These are phyloP conservation scores for Metallyticus violacea DNA, from an alignment of 2,888 invertebrate genomes.

Conservation along the genomic window DNA sequence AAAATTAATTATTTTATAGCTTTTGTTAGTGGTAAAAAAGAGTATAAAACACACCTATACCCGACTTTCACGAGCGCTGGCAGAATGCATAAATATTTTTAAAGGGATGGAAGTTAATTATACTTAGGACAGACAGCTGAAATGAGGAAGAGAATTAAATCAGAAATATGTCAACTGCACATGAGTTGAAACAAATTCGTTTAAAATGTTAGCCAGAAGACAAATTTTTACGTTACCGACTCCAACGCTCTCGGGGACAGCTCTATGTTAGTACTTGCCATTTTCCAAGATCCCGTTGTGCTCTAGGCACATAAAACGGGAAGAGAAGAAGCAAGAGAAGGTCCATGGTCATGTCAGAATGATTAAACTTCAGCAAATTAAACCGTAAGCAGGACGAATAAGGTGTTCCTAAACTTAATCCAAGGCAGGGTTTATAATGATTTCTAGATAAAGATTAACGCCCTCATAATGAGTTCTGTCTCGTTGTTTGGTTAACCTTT, in stretches of 20 bases:
- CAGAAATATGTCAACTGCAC: too few species aligned
- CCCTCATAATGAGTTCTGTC: neutral
- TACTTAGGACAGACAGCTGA: too few species aligned
- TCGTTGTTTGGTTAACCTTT: neutral
- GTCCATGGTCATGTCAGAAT: neutral
- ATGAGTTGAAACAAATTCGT: too few species aligned
- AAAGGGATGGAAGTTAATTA: too few species aligned
- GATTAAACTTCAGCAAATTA: neutral
- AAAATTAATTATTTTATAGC: too few species aligned
- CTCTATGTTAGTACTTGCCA: neutral
- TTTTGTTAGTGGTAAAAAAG: too few species aligned
- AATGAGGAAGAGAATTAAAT: too few species aligned
- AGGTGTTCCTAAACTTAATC: neutral
- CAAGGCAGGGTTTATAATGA: neutral
- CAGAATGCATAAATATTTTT: too few species aligned
- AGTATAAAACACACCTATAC: too few species aligned
- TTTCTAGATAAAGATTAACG: neutral
- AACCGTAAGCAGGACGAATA: neutral
- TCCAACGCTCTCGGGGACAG: neutral
- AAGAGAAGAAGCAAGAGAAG: neutral
- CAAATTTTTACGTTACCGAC: too few species aligned
- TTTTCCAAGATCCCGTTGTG: neutral
- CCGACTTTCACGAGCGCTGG: too few species aligned
- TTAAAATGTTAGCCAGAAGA: too few species aligned
- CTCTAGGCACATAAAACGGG: neutral